Conservation (phyloP, 1,140 invertebrate species). For the Diorhabda sublineata region DNA sequence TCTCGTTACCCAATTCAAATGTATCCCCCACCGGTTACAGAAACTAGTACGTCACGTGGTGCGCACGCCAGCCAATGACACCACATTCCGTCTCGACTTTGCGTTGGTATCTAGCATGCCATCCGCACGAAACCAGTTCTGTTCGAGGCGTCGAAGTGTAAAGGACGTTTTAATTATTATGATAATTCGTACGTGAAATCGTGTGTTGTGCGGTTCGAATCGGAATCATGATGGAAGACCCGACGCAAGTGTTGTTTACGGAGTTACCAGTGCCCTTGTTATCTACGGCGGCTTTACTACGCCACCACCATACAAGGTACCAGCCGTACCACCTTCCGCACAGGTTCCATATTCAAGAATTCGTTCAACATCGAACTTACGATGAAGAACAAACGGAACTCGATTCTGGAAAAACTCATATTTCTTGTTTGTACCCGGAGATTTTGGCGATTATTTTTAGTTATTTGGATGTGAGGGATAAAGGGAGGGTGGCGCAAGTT, state of each 20-base stretch:
- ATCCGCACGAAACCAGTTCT: conserved; percentile 35
- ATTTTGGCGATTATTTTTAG: conserved; percentile 88
- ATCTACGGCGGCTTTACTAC: conserved; percentile 37
- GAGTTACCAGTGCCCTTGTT: conserved; percentile 49
- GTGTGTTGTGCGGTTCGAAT: conserved; percentile 24
- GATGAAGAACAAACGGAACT: conserved; percentile 30
- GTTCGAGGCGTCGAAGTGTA: conserved; percentile 35
- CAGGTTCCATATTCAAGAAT: conserved; percentile 50
- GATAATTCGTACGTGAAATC: conserved; percentile 46
- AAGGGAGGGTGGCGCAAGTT: conserved; percentile 85
- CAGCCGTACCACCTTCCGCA: conserved; percentile 54
- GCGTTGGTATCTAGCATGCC: conserved; percentile 6
- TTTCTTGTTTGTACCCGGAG: conserved; percentile 87
- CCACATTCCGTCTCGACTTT: conserved; percentile 25
- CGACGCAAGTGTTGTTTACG: conserved; percentile 44
- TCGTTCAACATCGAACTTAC: conserved; percentile 50
- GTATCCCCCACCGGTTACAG: not conserved
- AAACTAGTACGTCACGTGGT: conserved; percentile 54
- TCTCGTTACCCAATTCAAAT: too few relatives aligned
- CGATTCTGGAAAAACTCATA: conserved; percentile 63
- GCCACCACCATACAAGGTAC: conserved; percentile 48
- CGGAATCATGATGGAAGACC: conserved; percentile 44
- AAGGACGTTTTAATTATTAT: conserved; percentile 45
- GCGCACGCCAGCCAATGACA: conserved; percentile 48
- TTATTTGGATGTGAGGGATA: conserved; percentile 81